Percentiles rank a stretch among this genome's conserved stretches.
Conservation (phyloP, 2,888 invertebrate genomes). For the Leptopilina drosophilae region DNA sequence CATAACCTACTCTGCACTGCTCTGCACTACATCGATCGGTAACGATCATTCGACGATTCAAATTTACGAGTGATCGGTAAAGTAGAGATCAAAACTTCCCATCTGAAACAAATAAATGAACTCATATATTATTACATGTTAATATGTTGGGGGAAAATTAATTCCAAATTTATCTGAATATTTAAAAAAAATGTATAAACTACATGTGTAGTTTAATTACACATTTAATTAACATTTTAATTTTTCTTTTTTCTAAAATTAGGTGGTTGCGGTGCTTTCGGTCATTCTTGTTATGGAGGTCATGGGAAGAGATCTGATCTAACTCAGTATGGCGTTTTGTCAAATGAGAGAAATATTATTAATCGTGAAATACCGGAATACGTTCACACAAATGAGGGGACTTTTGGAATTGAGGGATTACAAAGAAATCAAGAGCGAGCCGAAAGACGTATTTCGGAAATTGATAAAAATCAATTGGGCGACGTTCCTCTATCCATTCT, state of each 20-base stretch:
- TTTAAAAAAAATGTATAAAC: too few relatives aligned
- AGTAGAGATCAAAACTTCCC: too few relatives aligned
- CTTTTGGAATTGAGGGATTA: constrained; percentile 21
- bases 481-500: constrained; percentile 44
- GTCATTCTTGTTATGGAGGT: constrained; percentile 87
- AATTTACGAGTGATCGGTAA: too few relatives aligned
- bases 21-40: too few relatives aligned
- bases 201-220: too few relatives aligned
- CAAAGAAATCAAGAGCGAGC: constrained; percentile 23
- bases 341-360: constrained; percentile 37
- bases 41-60: too few relatives aligned
- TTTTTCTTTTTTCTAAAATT: constrained; percentile 57
- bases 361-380: constrained; percentile 38
- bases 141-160: too few relatives aligned
- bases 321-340: constrained; percentile 67
- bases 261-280: constrained; percentile 86
- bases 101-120: too few relatives aligned
- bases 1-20: too few relatives aligned
- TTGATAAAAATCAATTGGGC: constrained; percentile 42
- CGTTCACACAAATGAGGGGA: constrained; percentile 19
- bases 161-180: too few relatives aligned
- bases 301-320: constrained; percentile 83
- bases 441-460: constrained; percentile 17
- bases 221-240: too few relatives aligned
- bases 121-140: too few relatives aligned